Conservation (phyloP, 1,140 invertebrate species). For the Aradophagus sp. region DNA sequence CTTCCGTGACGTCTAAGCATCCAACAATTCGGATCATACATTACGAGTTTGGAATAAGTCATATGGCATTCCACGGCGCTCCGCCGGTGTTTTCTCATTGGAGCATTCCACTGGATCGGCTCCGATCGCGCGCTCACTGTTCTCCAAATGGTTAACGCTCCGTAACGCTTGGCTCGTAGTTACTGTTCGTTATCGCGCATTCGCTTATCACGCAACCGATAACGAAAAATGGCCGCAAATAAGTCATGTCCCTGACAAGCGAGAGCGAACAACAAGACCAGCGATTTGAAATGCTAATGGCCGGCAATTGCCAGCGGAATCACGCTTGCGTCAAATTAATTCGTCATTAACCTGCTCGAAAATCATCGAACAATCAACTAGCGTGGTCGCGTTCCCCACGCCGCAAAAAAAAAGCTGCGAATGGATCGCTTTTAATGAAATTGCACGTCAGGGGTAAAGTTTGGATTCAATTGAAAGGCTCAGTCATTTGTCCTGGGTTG, state of each 20-base stretch:
- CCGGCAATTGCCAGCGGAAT: too few relatives aligned
- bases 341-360: too few relatives aligned
- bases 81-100: constrained; percentile 20
- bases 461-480: constrained; percentile 37
- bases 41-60: constrained; percentile 32
- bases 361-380: too few relatives aligned
- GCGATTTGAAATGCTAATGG: neutral
- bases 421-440: constrained; percentile 45
- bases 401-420: too few relatives aligned
- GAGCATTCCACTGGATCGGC: constrained; percentile 37
- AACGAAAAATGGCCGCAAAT: constrained; percentile 12
- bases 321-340: too few relatives aligned
- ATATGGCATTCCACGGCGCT: constrained; percentile 18
- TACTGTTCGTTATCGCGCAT: constrained; percentile 21
- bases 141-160: constrained; percentile 9
- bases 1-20: constrained; percentile 24
- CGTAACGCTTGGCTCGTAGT: neutral
- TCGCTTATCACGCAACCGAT: constrained; percentile 28
- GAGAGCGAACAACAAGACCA: neutral
- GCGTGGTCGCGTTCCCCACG: too few relatives aligned
- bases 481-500: constrained; percentile 33
- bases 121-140: constrained; percentile 8
- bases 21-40: constrained; percentile 25
- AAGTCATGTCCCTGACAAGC: constrained; percentile 23
- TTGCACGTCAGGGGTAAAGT: constrained; percentile 31